Evolutionary conservation across 2,113 vertebrate species (phyloP).

Genomic region (Leucosticte australis): DNA sequence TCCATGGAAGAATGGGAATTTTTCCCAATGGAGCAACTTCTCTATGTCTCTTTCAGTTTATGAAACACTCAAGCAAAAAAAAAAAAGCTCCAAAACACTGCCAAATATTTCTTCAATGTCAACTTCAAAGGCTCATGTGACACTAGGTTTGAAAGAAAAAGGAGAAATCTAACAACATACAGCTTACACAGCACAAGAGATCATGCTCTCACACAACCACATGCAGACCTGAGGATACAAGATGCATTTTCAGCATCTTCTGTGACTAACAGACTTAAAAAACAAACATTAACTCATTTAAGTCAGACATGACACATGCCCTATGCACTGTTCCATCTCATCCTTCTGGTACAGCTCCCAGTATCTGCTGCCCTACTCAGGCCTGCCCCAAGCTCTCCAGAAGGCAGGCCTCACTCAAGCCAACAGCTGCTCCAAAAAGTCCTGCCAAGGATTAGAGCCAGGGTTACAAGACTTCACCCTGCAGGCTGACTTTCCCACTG

Average conservation of each 20-base stretch:
- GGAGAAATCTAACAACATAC: neutral
- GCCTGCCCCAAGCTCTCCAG: neutral
- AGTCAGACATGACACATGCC: neutral
- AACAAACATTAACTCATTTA: accelerated
- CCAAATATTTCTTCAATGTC: neutral
- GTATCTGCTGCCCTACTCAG: accelerated
- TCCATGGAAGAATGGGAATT: neutral
- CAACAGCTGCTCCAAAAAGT: neutral
- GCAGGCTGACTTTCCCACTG: neutral
- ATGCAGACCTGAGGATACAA: neutral
- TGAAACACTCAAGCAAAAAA: neutral
- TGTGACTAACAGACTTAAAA: neutral
- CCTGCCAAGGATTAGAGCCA: neutral
- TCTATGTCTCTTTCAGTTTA: neutral
- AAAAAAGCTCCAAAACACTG: neutral
- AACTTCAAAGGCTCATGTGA: neutral
- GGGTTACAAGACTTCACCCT: neutral
- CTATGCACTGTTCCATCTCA: neutral
- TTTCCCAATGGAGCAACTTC: neutral
- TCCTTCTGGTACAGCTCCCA: neutral
- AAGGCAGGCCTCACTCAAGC: neutral
- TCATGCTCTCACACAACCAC: neutral
- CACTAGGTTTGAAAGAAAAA: neutral
- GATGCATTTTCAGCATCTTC: neutral
- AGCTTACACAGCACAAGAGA: accelerated